Percentiles rank a stretch among this genome's conserved stretches.
Conservation (phyloP, 1,140 invertebrate genomes). For the Ceratitis capitata region DNA sequence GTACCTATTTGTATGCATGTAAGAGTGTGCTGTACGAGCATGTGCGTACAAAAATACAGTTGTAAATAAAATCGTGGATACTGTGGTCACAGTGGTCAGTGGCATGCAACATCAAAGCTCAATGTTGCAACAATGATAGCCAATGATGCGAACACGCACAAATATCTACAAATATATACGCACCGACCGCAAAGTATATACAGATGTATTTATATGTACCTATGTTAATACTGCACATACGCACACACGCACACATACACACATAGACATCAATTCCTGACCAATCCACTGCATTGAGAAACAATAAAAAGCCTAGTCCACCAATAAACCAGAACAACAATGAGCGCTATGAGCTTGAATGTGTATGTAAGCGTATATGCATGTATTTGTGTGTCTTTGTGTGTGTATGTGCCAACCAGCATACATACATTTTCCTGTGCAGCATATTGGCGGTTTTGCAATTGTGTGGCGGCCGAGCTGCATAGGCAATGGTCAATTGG, state of each 20-base stretch:
- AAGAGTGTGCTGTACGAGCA: neutral
- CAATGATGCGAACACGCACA: slow-evolving; percentile 32
- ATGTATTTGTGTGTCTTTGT: neutral
- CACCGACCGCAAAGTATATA: slow-evolving; percentile 18
- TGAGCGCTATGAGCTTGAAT: neutral
- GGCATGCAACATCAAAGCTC: slow-evolving; percentile 34
- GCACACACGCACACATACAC: neutral
- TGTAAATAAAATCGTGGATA: slow-evolving; percentile 24
- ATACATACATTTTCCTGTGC: neutral
- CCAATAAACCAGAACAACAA: neutral
- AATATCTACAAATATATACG: neutral
- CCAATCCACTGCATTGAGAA: neutral
- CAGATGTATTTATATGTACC: no score
- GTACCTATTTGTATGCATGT: neutral
- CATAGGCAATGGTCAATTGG: slow-evolving; percentile 15
- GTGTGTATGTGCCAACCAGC: neutral
- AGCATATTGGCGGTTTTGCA: slow-evolving; percentile 26
- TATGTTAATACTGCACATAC: neutral
- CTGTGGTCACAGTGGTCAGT: slow-evolving; percentile 34
- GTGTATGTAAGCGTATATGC: neutral
- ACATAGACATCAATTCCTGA: neutral
- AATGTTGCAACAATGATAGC: slow-evolving; percentile 34
- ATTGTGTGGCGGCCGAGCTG: neutral
- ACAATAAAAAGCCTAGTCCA: neutral
- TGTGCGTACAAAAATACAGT: no score